Conservation (phyloP, 2,888 invertebrate species). For the Caenorhabditis afra region DNA sequence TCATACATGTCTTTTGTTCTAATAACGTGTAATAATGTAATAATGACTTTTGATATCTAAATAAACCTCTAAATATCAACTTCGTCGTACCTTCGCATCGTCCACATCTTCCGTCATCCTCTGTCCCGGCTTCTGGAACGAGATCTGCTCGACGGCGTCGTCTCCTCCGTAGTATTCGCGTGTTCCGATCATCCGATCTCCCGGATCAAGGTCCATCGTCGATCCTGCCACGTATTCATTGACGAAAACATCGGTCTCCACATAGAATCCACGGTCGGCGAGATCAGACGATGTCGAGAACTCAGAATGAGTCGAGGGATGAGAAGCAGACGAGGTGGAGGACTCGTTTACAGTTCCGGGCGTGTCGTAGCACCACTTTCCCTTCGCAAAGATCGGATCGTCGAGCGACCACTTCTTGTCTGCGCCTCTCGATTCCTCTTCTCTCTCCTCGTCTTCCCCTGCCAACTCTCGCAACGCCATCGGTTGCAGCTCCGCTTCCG, state of each 20-base stretch:
- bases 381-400: constrained; percentile 81
- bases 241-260: constrained; percentile 70
- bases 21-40: too few species aligned
- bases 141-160: constrained; percentile 76
- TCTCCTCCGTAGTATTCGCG: constrained; percentile 62
- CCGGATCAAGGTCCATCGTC: constrained; percentile 73
- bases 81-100: neutral
- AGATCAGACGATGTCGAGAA: neutral
- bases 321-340: neutral
- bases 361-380: constrained; percentile 94
- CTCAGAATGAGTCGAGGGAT: too few species aligned
- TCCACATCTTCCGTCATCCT: constrained; percentile 39
- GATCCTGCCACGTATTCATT: constrained; percentile 78
- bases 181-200: constrained; percentile 73
- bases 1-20: too few species aligned
- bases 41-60: too few species aligned
- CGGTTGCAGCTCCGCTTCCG: constrained; percentile 75
- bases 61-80: too few species aligned
- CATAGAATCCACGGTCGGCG: constrained; percentile 73
- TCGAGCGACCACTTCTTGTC: constrained; percentile 53
- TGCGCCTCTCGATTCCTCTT: constrained; percentile 6
- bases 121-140: constrained; percentile 75
- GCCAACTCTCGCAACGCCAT: constrained; percentile 59
- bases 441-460: constrained; percentile 38
- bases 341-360: constrained; percentile 91